Evolutionary conservation across 1,140 invertebrate genomes (phyloP).

Genomic region (Conus betulinus): DNA sequence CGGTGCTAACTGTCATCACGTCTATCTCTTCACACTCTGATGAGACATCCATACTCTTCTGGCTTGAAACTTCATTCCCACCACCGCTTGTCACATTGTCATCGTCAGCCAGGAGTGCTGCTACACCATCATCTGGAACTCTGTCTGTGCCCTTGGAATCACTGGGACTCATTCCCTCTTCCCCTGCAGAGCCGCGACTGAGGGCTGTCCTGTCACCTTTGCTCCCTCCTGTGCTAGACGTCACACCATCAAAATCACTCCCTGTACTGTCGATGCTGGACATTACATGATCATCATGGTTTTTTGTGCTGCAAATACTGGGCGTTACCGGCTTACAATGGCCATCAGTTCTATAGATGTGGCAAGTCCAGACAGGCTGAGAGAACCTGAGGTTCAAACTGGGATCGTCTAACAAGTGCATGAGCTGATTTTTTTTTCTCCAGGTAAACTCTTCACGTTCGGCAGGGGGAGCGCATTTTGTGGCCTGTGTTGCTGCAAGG

Average conservation of each 20-base stretch:
- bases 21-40: too few species aligned
- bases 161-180: too few species aligned
- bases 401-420: background rate
- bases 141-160: too few species aligned
- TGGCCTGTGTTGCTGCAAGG: background rate
- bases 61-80: too few species aligned
- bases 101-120: too few species aligned
- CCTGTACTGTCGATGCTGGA: background rate
- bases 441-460: background rate
- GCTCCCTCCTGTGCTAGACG: background rate
- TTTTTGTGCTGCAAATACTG: background rate
- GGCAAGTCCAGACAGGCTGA: background rate
- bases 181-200: too few species aligned
- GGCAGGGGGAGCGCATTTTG: conserved; percentile 13
- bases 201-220: too few species aligned
- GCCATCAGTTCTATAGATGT: background rate
- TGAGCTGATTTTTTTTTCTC: background rate
- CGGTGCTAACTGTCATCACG: too few species aligned
- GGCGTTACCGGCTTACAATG: background rate
- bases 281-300: background rate
- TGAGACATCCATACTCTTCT: too few species aligned
- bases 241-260: background rate
- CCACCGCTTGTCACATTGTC: too few species aligned
- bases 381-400: background rate
- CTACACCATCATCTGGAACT: too few species aligned